These are phyloP conservation scores for Nyctereutes procyonoides DNA, from an alignment of 2,113 vertebrate species.

Conservation along the genomic window DNA sequence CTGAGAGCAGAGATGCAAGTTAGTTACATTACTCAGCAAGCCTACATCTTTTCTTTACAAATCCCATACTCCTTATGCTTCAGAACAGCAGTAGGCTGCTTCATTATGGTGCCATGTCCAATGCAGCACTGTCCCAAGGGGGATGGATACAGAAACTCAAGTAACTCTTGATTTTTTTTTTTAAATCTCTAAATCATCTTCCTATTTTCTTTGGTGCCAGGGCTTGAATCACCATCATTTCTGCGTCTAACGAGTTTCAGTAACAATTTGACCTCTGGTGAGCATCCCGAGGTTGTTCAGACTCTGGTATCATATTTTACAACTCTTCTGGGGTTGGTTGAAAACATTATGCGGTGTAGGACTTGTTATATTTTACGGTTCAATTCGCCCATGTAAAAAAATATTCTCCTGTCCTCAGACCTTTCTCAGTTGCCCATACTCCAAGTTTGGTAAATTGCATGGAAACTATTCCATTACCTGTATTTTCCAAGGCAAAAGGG, in stretches of 20 bases:
- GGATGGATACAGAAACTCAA: not conserved
- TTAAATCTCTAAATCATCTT: not conserved
- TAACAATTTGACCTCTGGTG: not conserved
- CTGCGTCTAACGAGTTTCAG: not conserved
- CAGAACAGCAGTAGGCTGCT: not conserved
- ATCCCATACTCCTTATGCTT: not conserved
- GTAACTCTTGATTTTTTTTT: not conserved
- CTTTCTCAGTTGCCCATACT: not conserved
- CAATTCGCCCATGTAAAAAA: not conserved
- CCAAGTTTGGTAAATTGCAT: not conserved
- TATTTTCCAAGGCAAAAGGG: constrained; percentile 63
- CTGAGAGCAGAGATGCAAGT: not conserved
- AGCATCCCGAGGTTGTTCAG: not conserved
- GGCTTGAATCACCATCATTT: not conserved
- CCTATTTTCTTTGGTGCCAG: not conserved
- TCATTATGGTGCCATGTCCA: not conserved
- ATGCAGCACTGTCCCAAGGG: not conserved
- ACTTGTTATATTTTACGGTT: constrained; percentile 42
- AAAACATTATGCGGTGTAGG: constrained; percentile 32
- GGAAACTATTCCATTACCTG: constrained; percentile 43
- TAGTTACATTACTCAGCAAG: too few species aligned
- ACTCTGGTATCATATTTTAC: constrained; percentile 8
- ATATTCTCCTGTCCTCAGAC: constrained; percentile 27
- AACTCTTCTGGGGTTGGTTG: not conserved
- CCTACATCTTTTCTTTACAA: not conserved